Evolutionary conservation across 2,797 vertebrate species (phyloP).

Genomic region (Halcyon chelicuti): DNA sequence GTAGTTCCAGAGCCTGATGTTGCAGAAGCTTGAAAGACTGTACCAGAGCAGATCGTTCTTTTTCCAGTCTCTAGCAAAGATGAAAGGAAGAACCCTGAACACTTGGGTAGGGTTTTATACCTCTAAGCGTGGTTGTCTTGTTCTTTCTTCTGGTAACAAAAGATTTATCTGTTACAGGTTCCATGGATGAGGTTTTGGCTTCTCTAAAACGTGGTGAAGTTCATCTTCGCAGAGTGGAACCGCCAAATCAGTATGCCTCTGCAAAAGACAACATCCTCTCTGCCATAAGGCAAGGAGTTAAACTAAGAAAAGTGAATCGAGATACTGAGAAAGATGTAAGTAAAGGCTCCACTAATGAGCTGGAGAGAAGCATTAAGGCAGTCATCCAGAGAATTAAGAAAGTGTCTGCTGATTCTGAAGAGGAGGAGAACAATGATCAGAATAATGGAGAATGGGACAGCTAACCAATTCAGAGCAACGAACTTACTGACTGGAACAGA

Average conservation of each 20-base stretch:
- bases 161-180: constrained; percentile 76
- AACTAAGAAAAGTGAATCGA: constrained; percentile 84
- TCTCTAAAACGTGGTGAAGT: constrained; percentile 85
- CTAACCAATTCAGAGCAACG: constrained; percentile 52
- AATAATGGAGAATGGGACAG: constrained; percentile 87
- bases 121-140: background rate
- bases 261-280: constrained; percentile 84
- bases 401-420: constrained; percentile 90
- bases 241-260: background rate
- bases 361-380: constrained; percentile 93
- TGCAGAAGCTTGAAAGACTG: background rate
- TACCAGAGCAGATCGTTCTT: background rate
- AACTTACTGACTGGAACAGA: background rate
- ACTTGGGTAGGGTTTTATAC: background rate
- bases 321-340: background rate
- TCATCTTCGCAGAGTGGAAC: constrained; percentile 79
- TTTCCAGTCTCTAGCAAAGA: background rate
- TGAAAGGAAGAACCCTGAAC: background rate
- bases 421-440: constrained; percentile 81
- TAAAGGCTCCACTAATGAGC: constrained; percentile 77
- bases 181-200: constrained; percentile 94
- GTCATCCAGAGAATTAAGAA: constrained; percentile 95
- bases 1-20: background rate
- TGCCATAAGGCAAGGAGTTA: constrained; percentile 90
- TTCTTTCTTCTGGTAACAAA: background rate